phyloP scores from a whole-genome alignment of 2,888 invertebrate species.

The Brachypterus glaber region DNA sequence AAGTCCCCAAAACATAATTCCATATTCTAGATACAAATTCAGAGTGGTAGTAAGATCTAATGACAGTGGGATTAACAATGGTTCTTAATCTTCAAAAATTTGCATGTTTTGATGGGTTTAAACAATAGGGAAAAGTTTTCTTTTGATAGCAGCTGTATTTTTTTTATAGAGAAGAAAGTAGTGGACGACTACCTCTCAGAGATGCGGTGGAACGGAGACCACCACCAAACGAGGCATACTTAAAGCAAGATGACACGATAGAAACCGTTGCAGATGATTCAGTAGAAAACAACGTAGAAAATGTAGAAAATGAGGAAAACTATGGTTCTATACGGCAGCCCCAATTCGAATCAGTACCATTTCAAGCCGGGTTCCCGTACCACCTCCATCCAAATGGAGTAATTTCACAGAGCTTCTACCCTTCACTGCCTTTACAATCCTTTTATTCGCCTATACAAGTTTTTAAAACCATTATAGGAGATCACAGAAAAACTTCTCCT shows the following conservation, averaged over 20 bases:
- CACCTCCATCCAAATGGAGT: slow-evolving; percentile 2
- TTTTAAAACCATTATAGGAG: slow-evolving; percentile 25
- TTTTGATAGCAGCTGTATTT: no score
- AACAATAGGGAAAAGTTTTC: no score
- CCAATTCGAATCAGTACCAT: neutral
- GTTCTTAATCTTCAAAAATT: no score
- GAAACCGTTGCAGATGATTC: neutral
- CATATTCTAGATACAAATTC: neutral
- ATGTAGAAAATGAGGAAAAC: neutral
- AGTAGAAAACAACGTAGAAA: neutral
- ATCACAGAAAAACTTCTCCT: slow-evolving; percentile 23
- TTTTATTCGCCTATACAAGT: slow-evolving; percentile 26
- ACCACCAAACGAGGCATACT: slow-evolving; percentile 35
- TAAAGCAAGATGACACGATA: slow-evolving; percentile 14
- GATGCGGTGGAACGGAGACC: slow-evolving; percentile 61
- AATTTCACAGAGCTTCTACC: slow-evolving; percentile 1
- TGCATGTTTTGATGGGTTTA: no score
- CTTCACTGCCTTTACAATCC: slow-evolving; percentile 4
- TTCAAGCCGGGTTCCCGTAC: slow-evolving; percentile 5
- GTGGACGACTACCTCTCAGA: slow-evolving; percentile 52
- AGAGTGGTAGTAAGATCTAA: no score
- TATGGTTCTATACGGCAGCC: no score
- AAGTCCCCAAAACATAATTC: no score
- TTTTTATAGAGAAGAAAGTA: no score
- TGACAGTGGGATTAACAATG: no score